Evolutionary conservation across 2,888 invertebrate species (phyloP).

Genomic region (Hemistola chrysoprasaria): DNA sequence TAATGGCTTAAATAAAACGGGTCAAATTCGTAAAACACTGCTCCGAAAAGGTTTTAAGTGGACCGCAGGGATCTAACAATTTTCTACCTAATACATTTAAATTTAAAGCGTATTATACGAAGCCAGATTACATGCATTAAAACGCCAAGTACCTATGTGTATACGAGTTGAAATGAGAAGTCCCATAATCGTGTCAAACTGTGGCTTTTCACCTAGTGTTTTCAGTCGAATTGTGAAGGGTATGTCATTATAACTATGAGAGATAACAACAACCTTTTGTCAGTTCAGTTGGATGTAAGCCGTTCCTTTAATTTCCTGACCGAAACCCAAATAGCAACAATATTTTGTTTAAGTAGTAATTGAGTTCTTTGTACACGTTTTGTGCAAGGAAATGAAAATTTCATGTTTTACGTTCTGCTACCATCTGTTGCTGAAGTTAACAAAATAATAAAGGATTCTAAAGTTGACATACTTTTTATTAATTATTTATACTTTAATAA

Average conservation of each 20-base stretch:
- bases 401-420: constrained; percentile 36
- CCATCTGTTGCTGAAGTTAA: constrained; percentile 1
- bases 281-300: constrained; percentile 59
- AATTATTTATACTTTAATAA: constrained; percentile 39
- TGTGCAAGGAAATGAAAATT: constrained; percentile 68
- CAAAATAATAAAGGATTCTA: too few relatives aligned
- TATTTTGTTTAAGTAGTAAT: constrained; percentile 78
- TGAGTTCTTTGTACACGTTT: constrained; percentile 73
- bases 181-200: constrained; percentile 61
- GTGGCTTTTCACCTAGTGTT: constrained; percentile 61
- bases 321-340: constrained; percentile 65
- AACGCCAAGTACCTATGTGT: constrained; percentile 50
- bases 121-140: constrained; percentile 48
- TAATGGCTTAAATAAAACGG: constrained; percentile 80
- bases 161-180: constrained; percentile 59
- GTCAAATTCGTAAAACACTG: constrained; percentile 73
- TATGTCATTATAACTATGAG: constrained; percentile 65
- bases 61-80: constrained; percentile 43
- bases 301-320: constrained; percentile 79
- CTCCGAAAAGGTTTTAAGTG: constrained; percentile 64
- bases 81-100: constrained; percentile 50
- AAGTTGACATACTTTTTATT: too few relatives aligned
- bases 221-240: constrained; percentile 49
- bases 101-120: constrained; percentile 58
- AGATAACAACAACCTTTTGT: constrained; percentile 71